Evolutionary conservation across 2,888 invertebrate species (phyloP).

Genomic region (Limnephilus lunatus): DNA sequence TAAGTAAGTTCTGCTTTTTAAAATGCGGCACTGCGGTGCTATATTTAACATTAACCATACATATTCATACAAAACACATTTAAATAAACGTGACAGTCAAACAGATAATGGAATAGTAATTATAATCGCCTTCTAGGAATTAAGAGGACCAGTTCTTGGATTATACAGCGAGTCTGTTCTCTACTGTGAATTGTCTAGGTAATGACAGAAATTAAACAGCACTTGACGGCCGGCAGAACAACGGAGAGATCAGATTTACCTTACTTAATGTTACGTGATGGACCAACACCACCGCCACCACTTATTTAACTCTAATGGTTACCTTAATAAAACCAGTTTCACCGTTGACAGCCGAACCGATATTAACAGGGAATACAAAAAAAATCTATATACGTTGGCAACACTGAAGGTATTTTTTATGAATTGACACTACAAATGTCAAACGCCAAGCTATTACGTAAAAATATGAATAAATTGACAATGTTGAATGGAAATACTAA

Average conservation of each 20-base stretch:
- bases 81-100: constrained; percentile 4
- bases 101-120: background rate
- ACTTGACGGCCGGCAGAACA: background rate
- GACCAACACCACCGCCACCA: background rate
- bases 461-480: too few species aligned
- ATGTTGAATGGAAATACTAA: too few species aligned
- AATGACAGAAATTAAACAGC: constrained; percentile 9
- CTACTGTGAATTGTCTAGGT: background rate
- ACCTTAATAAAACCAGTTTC: too few species aligned
- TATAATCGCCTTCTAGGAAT: background rate
- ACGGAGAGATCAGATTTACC: background rate
- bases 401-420: too few species aligned
- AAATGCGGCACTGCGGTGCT: background rate
- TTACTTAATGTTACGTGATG: background rate
- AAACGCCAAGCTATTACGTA: too few species aligned
- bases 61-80: background rate
- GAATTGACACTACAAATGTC: too few species aligned
- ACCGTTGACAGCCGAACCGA: too few species aligned
- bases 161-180: background rate
- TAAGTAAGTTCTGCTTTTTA: background rate
- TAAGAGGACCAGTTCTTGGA: background rate
- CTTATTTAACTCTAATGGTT: too few species aligned
- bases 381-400: too few species aligned
- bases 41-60: background rate
- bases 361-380: too few species aligned